Evolutionary conservation across 92 coral and sea anemone genomes (phyloP).

Genomic region (Phymanthus crucifer): DNA sequence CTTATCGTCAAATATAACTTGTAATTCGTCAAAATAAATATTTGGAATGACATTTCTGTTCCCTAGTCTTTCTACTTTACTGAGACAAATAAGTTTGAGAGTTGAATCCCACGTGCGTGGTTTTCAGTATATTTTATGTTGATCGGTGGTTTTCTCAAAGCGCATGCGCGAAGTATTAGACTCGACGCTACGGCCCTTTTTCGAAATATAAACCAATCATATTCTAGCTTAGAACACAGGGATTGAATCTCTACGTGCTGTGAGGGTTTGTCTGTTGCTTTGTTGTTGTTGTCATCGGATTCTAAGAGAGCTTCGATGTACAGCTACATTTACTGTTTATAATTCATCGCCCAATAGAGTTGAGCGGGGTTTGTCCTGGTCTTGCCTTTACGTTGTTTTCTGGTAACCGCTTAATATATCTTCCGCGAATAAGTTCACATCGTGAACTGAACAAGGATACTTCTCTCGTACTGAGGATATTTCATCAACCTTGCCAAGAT

Average conservation of each 20-base stretch:
- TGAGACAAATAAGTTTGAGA: not conserved
- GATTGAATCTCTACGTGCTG: not conserved
- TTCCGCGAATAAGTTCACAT: not conserved
- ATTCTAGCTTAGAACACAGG: not conserved
- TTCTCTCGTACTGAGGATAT: not conserved
- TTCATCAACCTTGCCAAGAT: conserved; percentile 21
- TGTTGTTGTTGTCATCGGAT: not conserved
- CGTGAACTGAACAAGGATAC: not conserved
- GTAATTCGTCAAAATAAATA: not conserved
- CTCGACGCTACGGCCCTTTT: not conserved
- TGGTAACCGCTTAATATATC: not conserved
- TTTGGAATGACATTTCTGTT: not conserved
- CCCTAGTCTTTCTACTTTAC: not conserved
- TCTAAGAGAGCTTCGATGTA: not conserved
- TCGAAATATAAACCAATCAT: not conserved
- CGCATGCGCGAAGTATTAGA: not conserved
- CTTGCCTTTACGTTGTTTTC: not conserved
- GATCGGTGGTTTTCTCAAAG: not conserved
- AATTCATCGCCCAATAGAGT: conserved; percentile 1
- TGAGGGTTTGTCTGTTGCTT: not conserved
- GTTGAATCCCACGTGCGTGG: not conserved
- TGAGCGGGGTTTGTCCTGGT: not conserved
- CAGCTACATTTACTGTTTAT: not conserved
- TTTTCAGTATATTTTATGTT: not conserved
- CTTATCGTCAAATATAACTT: not conserved